Evolutionary conservation across 2,888 invertebrate species (phyloP).

Genomic region (Notodonta ziczac): DNA sequence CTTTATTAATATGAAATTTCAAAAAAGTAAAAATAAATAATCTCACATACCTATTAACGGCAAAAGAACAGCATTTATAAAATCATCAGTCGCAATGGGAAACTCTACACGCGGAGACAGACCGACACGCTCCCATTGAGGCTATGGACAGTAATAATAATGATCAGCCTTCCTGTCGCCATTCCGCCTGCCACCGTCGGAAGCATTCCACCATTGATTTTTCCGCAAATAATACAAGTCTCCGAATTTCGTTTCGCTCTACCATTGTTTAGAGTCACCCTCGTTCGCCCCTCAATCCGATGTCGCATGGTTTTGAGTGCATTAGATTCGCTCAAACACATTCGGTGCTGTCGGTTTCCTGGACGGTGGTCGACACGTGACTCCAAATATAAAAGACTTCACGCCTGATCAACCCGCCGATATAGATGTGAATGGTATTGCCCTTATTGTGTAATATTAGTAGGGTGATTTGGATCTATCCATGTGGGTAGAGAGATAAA

Average conservation of each 20-base stretch:
- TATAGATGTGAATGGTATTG: conserved; percentile 81
- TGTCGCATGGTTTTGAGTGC: conserved; percentile 79
- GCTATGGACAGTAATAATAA: conserved; percentile 75
- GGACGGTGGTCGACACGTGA: conserved; percentile 77
- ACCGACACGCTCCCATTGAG: conserved; percentile 66
- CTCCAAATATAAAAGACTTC: conserved; percentile 80
- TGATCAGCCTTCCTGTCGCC: conserved; percentile 74
- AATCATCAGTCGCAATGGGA: conserved; percentile 65
- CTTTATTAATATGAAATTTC: no score
- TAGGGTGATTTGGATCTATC: conserved; percentile 51
- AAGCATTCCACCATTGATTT: conserved; percentile 80
- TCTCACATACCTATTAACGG: conserved; percentile 53
- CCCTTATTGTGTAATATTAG: conserved; percentile 75
- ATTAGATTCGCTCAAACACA: conserved; percentile 81
- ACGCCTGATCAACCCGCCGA: conserved; percentile 75
- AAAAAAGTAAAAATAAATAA: conserved; percentile 34
- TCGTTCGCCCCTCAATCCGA: conserved; percentile 45
- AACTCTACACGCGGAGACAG: conserved; percentile 61
- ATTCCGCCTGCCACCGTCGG: conserved; percentile 65
- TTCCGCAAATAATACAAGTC: conserved; percentile 79
- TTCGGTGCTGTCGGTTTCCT: conserved; percentile 74
- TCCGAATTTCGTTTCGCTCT: conserved; percentile 54
- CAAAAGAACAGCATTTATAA: conserved; percentile 76
- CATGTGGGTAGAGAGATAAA: conserved; percentile 31
- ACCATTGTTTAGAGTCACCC: conserved; percentile 54